phyloP scores from a whole-genome alignment of 2,113 vertebrate genomes.

The Nanorana parkeri region DNA sequence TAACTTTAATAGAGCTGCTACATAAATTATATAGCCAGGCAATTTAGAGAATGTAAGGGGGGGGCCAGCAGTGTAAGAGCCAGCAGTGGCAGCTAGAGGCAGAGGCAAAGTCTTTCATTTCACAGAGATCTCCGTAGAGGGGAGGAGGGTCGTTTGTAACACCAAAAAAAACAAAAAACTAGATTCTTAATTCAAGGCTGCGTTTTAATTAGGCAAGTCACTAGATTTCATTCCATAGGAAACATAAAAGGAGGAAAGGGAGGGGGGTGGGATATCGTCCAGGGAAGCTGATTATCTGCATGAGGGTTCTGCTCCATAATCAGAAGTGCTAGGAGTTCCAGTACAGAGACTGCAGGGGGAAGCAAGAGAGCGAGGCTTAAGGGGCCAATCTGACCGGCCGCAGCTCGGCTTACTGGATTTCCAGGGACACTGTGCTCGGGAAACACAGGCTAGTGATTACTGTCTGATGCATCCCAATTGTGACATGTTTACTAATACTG shows the following conservation, averaged over 20 bases:
- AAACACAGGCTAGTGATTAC: no score
- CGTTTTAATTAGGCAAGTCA: conserved; percentile 84
- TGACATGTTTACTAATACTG: no score
- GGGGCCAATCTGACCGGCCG: no score
- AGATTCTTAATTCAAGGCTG: conserved; percentile 83
- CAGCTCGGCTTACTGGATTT: no score
- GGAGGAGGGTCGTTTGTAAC: conserved; percentile 77
- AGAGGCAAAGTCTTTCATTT: conserved; percentile 78
- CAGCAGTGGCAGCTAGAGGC: conserved; percentile 80
- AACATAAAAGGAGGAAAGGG: conserved; percentile 40
- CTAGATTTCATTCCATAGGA: conserved; percentile 68
- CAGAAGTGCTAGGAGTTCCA: neutral
- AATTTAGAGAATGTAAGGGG: conserved; percentile 86
- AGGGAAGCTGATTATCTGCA: conserved; percentile 59
- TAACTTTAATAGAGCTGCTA: conserved; percentile 93
- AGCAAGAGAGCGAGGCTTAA: no score
- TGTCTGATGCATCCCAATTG: no score
- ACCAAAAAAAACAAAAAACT: conserved; percentile 78
- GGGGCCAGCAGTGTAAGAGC: no score
- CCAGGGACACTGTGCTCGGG: no score
- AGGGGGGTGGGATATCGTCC: conserved; percentile 58
- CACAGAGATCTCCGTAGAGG: conserved; percentile 79
- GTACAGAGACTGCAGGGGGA: no score
- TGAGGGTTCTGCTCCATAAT: neutral
- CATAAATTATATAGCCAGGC: conserved; percentile 93